Evolutionary conservation across 2,888 invertebrate species (phyloP).

Genomic region (Leistus spinibarbis): DNA sequence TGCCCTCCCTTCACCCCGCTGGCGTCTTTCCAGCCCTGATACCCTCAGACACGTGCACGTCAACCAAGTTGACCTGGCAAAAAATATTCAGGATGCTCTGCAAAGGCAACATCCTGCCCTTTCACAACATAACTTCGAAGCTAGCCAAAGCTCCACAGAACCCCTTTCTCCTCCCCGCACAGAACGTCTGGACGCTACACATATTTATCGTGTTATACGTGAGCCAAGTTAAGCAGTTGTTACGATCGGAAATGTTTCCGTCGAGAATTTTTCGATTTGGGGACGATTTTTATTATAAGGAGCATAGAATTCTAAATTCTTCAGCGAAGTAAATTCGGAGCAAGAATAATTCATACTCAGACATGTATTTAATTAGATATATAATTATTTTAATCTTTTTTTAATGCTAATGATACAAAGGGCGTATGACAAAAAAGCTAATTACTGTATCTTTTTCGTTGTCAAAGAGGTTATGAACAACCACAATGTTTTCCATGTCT

Average conservation of each 20-base stretch:
- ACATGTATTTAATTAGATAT: too few relatives aligned
- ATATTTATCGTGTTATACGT: not conserved
- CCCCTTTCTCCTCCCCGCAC: not conserved
- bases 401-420: too few relatives aligned
- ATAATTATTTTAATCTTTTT: too few relatives aligned
- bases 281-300: too few relatives aligned
- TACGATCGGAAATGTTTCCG: not conserved
- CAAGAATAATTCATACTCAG: too few relatives aligned
- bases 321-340: too few relatives aligned
- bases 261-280: not conserved
- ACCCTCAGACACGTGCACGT: not conserved
- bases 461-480: too few relatives aligned
- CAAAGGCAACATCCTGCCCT: constrained; percentile 17
- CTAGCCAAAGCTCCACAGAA: not conserved
- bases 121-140: constrained; percentile 16
- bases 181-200: not conserved
- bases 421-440: too few relatives aligned
- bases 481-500: not conserved
- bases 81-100: not conserved
- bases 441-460: too few relatives aligned
- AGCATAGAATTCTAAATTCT: not conserved
- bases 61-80: not conserved
- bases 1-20: not conserved
- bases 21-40: not conserved
- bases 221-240: not conserved